Evolutionary conservation across 30 jellyfish, hydroid and myxozoan species (phyloP).

Genomic region (Phacellophora camtschatica): DNA sequence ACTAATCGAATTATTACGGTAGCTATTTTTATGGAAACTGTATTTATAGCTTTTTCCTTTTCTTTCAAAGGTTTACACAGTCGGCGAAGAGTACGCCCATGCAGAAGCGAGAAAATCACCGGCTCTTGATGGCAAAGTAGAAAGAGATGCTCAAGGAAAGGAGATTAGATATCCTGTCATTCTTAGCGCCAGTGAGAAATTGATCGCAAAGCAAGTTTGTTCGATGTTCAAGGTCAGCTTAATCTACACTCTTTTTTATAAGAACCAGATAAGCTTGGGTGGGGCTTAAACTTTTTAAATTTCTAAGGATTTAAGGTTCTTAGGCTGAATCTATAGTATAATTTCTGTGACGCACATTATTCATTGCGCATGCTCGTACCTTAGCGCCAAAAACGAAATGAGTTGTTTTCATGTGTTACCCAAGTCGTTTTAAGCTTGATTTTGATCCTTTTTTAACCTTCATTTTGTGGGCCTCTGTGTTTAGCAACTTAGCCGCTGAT

Average conservation of each 20-base stretch:
- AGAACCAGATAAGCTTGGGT: not conserved
- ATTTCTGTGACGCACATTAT: too few species aligned
- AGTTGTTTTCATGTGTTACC: too few species aligned
- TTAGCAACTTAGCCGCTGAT: too few species aligned
- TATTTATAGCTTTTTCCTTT: not conserved
- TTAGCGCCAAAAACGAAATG: too few species aligned
- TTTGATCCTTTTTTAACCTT: too few species aligned
- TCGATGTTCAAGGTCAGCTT: conserved; percentile 72
- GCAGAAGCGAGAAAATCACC: conserved; percentile 99
- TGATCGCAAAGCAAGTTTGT: conserved; percentile 92
- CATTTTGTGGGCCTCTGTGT: too few species aligned
- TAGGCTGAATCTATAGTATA: too few species aligned
- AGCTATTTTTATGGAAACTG: not conserved
- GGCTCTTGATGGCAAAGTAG: conserved; percentile 99
- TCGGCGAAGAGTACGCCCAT: conserved; percentile 98
- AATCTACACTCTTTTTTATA: not conserved
- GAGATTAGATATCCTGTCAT: conserved; percentile 98
- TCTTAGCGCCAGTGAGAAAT: conserved; percentile 90
- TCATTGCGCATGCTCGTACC: too few species aligned
- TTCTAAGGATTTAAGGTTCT: too few species aligned
- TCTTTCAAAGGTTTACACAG: conserved; percentile 80
- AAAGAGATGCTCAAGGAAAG: conserved; percentile 95
- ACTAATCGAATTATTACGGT: too few species aligned
- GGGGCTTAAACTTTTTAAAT: not conserved
- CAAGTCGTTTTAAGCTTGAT: too few species aligned